Evolutionary conservation across 2,888 invertebrate species (phyloP).

Genomic region (Elgonia sp.): DNA sequence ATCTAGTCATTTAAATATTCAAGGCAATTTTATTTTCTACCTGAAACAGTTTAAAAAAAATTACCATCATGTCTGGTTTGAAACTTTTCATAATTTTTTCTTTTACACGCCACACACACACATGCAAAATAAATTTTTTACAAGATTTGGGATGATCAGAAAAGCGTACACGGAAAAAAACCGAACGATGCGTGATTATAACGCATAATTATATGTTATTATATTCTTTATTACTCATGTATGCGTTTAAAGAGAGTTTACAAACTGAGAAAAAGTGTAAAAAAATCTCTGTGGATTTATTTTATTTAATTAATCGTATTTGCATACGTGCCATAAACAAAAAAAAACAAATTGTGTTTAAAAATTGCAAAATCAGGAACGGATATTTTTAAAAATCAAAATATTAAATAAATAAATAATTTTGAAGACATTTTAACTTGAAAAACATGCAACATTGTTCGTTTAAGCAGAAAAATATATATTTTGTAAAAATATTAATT

Average conservation of each 20-base stretch:
- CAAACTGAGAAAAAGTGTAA: not conserved
- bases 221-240: constrained; percentile 38
- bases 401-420: too few species aligned
- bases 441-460: too few species aligned
- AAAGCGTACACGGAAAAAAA: too few species aligned
- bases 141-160: too few species aligned
- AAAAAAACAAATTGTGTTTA: not conserved
- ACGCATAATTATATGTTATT: constrained; percentile 34
- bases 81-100: too few species aligned
- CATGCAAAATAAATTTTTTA: too few species aligned
- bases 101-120: too few species aligned
- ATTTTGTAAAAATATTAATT: not conserved
- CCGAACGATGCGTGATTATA: constrained; percentile 3
- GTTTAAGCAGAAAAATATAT: too few species aligned
- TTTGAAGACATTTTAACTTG: too few species aligned
- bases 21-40: constrained; percentile 14
- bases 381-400: too few species aligned
- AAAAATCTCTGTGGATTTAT: too few species aligned
- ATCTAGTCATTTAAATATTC: constrained; percentile 1
- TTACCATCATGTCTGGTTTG: not conserved
- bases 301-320: not conserved
- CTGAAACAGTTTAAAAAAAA: not conserved
- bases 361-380: not conserved
- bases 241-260: constrained; percentile 2
- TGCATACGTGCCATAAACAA: not conserved